These are phyloP conservation scores for Caenorhabditis parvicauda DNA, from an alignment of 2,888 invertebrate genomes.

Conservation along the genomic window DNA sequence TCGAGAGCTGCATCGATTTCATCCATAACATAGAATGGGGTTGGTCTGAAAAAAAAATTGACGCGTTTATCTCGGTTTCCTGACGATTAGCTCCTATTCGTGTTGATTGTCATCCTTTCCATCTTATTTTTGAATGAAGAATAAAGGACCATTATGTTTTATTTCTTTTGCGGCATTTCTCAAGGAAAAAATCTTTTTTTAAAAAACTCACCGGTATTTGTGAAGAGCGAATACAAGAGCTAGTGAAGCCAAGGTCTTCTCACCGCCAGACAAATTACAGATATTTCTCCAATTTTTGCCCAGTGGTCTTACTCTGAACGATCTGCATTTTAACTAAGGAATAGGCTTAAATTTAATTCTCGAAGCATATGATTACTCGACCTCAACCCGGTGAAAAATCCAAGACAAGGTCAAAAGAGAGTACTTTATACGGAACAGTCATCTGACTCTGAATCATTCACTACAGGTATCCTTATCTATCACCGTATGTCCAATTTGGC, in stretches of 20 bases:
- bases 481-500: too few species aligned
- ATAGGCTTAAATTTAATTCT: too few species aligned
- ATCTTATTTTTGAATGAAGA: not conserved
- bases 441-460: too few species aligned
- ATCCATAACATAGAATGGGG: conserved; percentile 96
- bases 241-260: conserved; percentile 92
- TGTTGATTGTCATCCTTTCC: too few species aligned
- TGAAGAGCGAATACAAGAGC: conserved; percentile 95
- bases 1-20: conserved; percentile 81
- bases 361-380: too few species aligned
- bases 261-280: conserved; percentile 92
- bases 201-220: conserved; percentile 75
- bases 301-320: conserved; percentile 84
- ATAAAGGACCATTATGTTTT: not conserved
- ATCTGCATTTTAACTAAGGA: not conserved
- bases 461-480: too few species aligned
- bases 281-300: conserved; percentile 99
- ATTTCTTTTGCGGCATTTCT: not conserved
- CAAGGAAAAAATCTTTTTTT: too few species aligned
- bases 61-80: too few species aligned
- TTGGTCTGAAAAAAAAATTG: conserved; percentile 71
- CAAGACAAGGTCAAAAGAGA: too few species aligned
- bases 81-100: too few species aligned
- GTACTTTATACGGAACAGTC: too few species aligned
- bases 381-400: too few species aligned